Evolutionary conservation across 2,113 vertebrate species (phyloP).

Genomic region (Pelmatolapia mariae): DNA sequence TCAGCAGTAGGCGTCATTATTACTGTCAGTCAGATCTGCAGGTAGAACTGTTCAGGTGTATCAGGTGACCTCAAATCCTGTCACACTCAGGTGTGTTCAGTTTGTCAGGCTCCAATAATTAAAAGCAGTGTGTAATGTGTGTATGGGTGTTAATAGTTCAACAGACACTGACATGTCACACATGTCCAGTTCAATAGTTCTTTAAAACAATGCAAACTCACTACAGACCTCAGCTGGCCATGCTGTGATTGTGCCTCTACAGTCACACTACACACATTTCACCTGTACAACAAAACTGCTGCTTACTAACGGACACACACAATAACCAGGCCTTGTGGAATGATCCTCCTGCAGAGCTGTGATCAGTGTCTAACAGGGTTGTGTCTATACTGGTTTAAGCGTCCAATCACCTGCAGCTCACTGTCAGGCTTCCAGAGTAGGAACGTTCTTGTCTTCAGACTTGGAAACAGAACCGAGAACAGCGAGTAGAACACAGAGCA

Average conservation of each 20-base stretch:
- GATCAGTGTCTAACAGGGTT: neutral
- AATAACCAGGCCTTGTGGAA: neutral
- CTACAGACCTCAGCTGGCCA: neutral
- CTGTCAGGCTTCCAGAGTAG: neutral
- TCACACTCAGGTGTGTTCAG: neutral
- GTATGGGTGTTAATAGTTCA: neutral
- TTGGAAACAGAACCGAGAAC: neutral
- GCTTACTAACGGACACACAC: neutral
- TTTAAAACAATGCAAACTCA: neutral
- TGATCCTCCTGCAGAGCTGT: neutral
- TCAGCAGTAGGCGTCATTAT: neutral
- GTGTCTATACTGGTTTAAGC: neutral
- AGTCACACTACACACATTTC: neutral
- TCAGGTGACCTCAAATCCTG: neutral
- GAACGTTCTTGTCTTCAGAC: neutral
- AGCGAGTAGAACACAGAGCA: neutral
- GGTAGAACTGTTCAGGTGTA: neutral
- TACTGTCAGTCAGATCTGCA: neutral
- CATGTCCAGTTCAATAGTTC: neutral
- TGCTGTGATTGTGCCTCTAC: neutral
- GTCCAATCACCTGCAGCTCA: neutral
- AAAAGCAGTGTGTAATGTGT: neutral
- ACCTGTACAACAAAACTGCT: neutral
- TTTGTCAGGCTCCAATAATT: neutral
- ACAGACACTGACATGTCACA: neutral